Percentiles rank a stretch among this genome's conserved stretches.
phyloP scores from a whole-genome alignment of 2,888 invertebrate genomes.

The Platycheirus albimanus region DNA sequence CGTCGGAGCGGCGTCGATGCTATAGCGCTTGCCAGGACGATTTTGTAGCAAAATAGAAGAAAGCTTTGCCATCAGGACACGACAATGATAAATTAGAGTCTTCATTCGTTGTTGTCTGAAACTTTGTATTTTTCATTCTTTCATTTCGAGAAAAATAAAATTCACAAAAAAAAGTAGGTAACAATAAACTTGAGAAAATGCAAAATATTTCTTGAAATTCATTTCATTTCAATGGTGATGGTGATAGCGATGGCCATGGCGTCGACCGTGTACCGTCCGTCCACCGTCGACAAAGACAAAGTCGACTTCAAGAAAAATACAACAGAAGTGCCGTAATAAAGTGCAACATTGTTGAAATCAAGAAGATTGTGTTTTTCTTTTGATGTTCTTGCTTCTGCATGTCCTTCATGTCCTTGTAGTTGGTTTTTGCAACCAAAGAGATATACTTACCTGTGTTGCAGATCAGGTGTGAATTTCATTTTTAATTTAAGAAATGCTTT shows the following conservation, averaged over 20 bases:
- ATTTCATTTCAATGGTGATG: conserved; percentile 50
- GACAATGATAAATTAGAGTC: conserved; percentile 68
- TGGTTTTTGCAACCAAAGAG: too few species aligned
- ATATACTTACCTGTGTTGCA: too few species aligned
- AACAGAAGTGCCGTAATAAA: conserved; percentile 63
- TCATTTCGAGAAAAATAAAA: not conserved
- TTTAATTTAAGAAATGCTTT: not conserved
- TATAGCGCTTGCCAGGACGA: too few species aligned
- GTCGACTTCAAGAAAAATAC: conserved; percentile 8
- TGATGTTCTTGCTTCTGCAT: not conserved
- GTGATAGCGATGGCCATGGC: too few species aligned
- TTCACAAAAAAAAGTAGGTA: not conserved
- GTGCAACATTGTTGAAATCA: conserved; percentile 33
- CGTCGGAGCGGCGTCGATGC: too few species aligned
- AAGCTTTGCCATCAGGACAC: conserved; percentile 45
- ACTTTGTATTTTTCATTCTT: conserved; percentile 35
- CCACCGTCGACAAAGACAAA: not conserved
- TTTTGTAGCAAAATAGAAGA: not conserved
- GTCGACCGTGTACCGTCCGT: too few species aligned
- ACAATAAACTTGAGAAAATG: conserved; percentile 47
- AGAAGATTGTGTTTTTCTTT: not conserved
- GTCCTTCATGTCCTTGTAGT: too few species aligned
- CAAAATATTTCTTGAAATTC: conserved; percentile 59
- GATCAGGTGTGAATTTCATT: not conserved
- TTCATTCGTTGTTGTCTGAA: conserved; percentile 31